Base-by-base conservation (phyloP, 1,140 invertebrate genomes). In the Papilio xuthus region DNA sequence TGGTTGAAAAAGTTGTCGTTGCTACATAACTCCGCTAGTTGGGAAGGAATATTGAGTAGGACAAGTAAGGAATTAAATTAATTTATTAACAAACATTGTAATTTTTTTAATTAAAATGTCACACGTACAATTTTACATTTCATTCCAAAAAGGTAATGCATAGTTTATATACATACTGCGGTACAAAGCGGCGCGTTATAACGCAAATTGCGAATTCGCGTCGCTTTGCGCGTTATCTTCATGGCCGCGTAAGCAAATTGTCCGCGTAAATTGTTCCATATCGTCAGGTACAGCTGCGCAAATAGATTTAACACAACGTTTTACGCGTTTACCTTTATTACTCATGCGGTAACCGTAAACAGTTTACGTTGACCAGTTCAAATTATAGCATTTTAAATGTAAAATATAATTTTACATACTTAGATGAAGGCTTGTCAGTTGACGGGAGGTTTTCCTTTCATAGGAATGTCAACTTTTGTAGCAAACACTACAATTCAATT, bases 211-310 rank as follows among this genome's bases (percentile, higher is more conserved):
- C 13, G 60, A 63, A 63, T 63, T 63, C 60, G 13, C 23, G 23
- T 26, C 23, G 60, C 60, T 67, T 67, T 67, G 60, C 28, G 26
- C 60, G 26, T 67, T 67, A 67, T 67, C 60, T 67, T 67, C 60
- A 67, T 67, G 15, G 26, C 60, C 23, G 60, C 26, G 60, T 67
- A 67, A 67, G 60, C 60, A 67, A 67, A 67, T 67, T 67, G 60
- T 67, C 60, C 60, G 26, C 60, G 60, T 67, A 67, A 67, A 67
- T 67, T 67, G 60, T 67, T 67, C 60, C 60, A 67, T 67, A 67
- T 67, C 60, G 32, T 67, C 60, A 67, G 60, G 60, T 67, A 67
- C 60, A 67, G 60, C 60, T 67, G 60, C n/a, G 26, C 60, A 67
- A 63, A 63, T 67, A 67, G 60, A 67, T 67, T 67, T 67, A 67